Base-by-base conservation (phyloP, 2,888 invertebrate species). In the Tanypteryx hageni region DNA sequence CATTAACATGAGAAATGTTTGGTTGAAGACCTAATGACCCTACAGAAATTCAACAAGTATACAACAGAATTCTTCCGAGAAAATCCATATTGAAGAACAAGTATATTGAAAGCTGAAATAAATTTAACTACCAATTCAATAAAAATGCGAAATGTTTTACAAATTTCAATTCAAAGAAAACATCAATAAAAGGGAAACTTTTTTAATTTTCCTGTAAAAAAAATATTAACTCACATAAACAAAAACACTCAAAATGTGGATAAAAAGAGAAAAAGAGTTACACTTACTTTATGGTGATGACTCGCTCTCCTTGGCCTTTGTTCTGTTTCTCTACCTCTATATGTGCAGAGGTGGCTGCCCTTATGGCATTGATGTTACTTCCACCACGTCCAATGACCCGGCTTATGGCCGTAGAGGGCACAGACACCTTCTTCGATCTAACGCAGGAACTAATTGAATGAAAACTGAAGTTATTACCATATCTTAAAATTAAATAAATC, bases 251-350 rank as follows among this genome's bases (percentile, higher is more conserved):
- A 76, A 4, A 27, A 27, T 27, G 27, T 27, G 76, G 2, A 27
- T 27, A 76, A 5, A 16, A 8, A 0, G 0, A 8, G n/a, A 5
- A 76, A 76, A 68, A 64, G 8, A 44, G n/a, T 85, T 59, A 10
- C 68, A 95, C 96, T 95, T 94, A 97, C 97, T 98, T 99, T 94
- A 99, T 99, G 82, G 99, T 99, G 93, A 99, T 99, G 94, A 98
- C 98, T 94, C 99, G 96, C 95, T 99, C 99, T 92, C 98, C 98
- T 95, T 98, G 98, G 9, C 98, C 98, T 95, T 99, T 98, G 95
- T 97, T 97, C 95, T 99, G 99, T 95, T 99, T 99, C 95, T 99
- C 99, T 57, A 99, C 99, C 95, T 99, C 99, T 94, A 99, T 99
- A 95, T 99, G 98, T 9, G 99, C 99, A 93, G 99, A 99, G 59